These are phyloP conservation scores for Corythornis cristatus DNA, from an alignment of 2,113 vertebrate species.

Conservation along the genomic window DNA sequence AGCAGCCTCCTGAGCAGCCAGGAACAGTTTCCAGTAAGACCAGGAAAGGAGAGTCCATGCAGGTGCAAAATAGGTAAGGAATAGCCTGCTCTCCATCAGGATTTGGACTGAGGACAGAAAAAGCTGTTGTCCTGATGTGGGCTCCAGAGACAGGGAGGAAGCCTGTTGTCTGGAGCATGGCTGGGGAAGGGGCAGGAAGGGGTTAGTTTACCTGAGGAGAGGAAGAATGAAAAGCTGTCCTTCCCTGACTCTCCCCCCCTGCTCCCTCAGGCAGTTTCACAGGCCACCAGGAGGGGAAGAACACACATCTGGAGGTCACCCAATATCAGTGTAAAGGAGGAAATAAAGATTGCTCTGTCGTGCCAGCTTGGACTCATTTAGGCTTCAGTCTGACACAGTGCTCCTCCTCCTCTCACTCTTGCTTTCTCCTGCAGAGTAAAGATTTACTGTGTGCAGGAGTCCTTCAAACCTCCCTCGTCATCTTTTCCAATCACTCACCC, in stretches of 20 bases:
- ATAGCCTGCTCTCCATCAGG: neutral
- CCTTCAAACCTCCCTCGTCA: constrained; percentile 44
- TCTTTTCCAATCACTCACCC: neutral
- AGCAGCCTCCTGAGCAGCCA: neutral
- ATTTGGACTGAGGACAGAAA: neutral
- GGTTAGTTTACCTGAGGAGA: neutral
- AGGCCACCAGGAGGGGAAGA: constrained; percentile 33
- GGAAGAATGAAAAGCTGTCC: neutral
- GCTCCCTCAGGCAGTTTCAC: constrained; percentile 31
- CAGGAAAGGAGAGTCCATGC: neutral
- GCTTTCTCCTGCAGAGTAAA: constrained; percentile 15
- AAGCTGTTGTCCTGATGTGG: neutral
- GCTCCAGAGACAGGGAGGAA: neutral
- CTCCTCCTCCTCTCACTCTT: constrained; percentile 48
- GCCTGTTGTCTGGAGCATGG: neutral
- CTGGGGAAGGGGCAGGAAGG: neutral
- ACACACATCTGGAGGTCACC: constrained; percentile 48
- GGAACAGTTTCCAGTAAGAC: neutral
- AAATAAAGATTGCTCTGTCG: neutral
- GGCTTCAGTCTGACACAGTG: constrained; percentile 26
- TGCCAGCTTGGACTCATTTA: neutral
- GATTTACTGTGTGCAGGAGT: constrained; percentile 16
- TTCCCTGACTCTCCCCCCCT: neutral
- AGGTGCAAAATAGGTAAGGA: neutral
- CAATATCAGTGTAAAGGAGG: constrained; percentile 20